phyloP scores from a whole-genome alignment of 2,113 vertebrate genomes.

The Dicrurus megarhynchus region DNA sequence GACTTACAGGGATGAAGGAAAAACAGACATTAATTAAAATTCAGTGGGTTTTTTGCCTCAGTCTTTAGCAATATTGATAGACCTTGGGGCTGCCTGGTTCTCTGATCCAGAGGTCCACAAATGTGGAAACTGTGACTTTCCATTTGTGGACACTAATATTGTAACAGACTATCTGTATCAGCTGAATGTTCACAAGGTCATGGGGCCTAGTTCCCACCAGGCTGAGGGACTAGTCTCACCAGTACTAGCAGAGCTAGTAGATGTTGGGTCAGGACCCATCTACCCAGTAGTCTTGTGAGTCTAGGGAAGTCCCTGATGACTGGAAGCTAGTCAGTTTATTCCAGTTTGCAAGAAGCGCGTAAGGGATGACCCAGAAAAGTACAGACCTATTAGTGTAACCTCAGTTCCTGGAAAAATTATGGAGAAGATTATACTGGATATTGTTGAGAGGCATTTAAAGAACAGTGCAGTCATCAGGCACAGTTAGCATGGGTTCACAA shows the following conservation, averaged over 20 bases:
- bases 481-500: background rate
- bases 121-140: background rate
- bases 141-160: background rate
- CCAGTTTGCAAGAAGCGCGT: background rate
- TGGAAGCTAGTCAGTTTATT: background rate
- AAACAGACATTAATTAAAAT: background rate
- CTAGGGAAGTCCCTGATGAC: background rate
- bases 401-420: background rate
- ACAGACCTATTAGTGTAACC: background rate
- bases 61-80: background rate
- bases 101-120: background rate
- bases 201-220: background rate
- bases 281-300: background rate
- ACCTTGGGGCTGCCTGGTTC: background rate
- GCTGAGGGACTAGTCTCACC: background rate
- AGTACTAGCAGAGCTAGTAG: background rate
- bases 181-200: background rate
- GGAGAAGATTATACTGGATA: accelerated
- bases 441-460: background rate
- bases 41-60: background rate
- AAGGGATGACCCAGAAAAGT: background rate
- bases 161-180: background rate
- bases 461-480: background rate
- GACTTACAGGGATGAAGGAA: background rate
- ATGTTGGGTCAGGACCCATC: background rate